Evolutionary conservation across 2,888 invertebrate species (phyloP), one percentile per base, ranked within the genome.

Genomic region (Rhagonycha lutea): DNA sequence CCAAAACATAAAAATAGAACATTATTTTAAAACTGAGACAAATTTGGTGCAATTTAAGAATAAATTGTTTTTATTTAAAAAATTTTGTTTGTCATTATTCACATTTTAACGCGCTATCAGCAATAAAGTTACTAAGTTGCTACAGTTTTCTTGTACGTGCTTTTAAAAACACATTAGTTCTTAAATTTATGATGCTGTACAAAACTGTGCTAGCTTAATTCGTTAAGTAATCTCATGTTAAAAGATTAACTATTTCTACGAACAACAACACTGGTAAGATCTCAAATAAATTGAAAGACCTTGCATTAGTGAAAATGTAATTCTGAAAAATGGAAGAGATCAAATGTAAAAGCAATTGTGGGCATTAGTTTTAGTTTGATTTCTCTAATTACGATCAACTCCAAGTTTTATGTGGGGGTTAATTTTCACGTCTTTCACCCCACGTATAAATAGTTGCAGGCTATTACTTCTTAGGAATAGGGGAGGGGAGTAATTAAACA

Each of bases 91-190:
- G n/a, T 14, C 18, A 7, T 65, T 65, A 65, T 65, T 65, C 63
- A 24, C 24, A 14, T 65, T 65, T 24, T 65, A 65, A 65, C 63
- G 47, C 47, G 63, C 63, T 65, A 65, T 65, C 63, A 65, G 63
- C 63, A 65, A 65, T 65, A 65, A 65, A 65, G 63, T 65, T 65
- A 65, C 63, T 11, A 65, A 65, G 26, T 65, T 65, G 63, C 63
- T 65, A 65, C 63, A 65, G 63, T 65, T 65, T 65, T 65, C 63
- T 65, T 65, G 63, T 65, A 65, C 63, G 63, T 65, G 63, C 63
- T 65, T 65, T 65, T 65, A 65, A 65, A 65, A 65, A 65, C 63
- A 65, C 63, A 65, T 65, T 65, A 65, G 24, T 23, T 24, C 14
- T 65, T 65, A 65, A 65, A 65, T 65, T 65, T 65, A 65, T 65